phyloP scores from a whole-genome alignment of 2,113 vertebrate species.

The Puma concolor region DNA sequence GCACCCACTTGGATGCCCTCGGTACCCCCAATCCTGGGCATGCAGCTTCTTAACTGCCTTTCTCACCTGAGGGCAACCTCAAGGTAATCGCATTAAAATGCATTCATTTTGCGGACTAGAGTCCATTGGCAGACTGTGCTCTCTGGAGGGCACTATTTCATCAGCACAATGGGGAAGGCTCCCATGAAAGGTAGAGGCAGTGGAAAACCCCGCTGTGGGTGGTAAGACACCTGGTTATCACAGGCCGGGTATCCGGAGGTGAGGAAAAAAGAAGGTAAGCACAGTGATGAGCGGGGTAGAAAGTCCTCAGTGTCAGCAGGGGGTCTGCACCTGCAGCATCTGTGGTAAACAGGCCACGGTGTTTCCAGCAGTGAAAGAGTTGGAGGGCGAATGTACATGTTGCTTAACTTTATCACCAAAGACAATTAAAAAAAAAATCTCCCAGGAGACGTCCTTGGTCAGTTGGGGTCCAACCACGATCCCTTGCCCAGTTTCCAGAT shows the following conservation, averaged over 20 bases:
- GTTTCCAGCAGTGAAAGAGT: too few species aligned
- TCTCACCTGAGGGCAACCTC: not conserved
- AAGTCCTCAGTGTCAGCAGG: not conserved
- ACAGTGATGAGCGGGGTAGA: not conserved
- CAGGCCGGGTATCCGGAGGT: too few species aligned
- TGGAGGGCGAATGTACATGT: not conserved
- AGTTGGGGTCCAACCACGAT: not conserved
- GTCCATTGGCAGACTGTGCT: not conserved
- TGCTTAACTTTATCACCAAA: not conserved
- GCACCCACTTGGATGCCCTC: too few species aligned
- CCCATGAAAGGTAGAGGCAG: accelerated
- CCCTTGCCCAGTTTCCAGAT: not conserved
- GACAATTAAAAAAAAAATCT: too few species aligned
- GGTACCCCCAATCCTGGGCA: accelerated
- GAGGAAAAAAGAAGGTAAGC: not conserved
- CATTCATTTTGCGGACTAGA: not conserved
- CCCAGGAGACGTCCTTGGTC: not conserved
- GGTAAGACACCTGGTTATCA: not conserved
- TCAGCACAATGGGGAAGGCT: accelerated
- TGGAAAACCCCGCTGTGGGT: not conserved
- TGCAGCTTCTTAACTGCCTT: too few species aligned
- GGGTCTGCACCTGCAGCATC: not conserved
- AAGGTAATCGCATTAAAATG: not conserved
- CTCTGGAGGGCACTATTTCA: not conserved
- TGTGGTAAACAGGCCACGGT: too few species aligned